A percentile compares a stretch with the other conserved stretches of the same genome.
These are phyloP conservation scores for Serranus cabrilla DNA, from an alignment of 2,797 vertebrate species.

Conservation along the genomic window DNA sequence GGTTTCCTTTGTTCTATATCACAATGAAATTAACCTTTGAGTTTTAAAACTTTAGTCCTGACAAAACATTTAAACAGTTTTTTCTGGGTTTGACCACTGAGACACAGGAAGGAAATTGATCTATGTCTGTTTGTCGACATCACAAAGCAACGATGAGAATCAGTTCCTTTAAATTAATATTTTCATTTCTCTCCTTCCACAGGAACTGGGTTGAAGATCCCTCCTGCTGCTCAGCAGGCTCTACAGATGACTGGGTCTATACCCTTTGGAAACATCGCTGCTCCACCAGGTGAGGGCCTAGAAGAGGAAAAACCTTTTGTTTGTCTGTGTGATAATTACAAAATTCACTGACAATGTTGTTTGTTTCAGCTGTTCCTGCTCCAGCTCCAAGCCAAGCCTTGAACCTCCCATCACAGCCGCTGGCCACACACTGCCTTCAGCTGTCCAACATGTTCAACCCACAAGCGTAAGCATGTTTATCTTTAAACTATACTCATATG, in stretches of 20 bases:
- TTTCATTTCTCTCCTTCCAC: not conserved
- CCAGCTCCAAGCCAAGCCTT: constrained; percentile 82
- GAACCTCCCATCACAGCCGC: constrained; percentile 92
- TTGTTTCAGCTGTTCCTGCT: constrained; percentile 77
- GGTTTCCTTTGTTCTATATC: no score
- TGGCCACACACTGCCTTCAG: constrained; percentile 98
- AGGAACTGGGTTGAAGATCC: constrained; percentile 98
- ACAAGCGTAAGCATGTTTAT: constrained; percentile 90
- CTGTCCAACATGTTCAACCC: constrained; percentile 99
- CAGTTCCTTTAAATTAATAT: not conserved
- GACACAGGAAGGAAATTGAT: not conserved
- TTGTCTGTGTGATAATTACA: not conserved
- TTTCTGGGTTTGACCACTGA: not conserved
- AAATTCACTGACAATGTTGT: not conserved
- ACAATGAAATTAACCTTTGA: no score
- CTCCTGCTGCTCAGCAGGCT: constrained; percentile 97
- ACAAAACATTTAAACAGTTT: no score
- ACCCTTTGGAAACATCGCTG: constrained; percentile 92
- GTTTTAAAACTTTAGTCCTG: no score
- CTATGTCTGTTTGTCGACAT: not conserved
- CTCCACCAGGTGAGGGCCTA: constrained; percentile 79
- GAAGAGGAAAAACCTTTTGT: not conserved
- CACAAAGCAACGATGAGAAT: not conserved
- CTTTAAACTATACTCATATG: not conserved
- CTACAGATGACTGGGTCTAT: constrained; percentile 97